Percentiles rank a stretch among this genome's conserved stretches.
Conservation (phyloP, 2,113 vertebrate species). For the Condylura cristata region DNA sequence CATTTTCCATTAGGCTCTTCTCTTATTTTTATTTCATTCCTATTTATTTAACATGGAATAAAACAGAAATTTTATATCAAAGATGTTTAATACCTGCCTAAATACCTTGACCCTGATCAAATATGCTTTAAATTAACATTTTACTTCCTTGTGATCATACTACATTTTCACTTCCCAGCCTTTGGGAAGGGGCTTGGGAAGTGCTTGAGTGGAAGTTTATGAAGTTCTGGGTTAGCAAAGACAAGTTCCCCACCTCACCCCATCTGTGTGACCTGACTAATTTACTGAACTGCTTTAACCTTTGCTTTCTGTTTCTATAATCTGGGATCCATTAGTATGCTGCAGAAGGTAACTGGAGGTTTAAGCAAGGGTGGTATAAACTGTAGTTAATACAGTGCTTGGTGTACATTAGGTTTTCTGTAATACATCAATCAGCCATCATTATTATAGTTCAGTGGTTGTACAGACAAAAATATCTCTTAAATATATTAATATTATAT, state of each 20-base stretch:
- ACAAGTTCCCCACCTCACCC: neutral
- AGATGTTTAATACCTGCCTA: neutral
- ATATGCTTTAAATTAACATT: neutral
- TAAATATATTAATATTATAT: neutral
- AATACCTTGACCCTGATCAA: neutral
- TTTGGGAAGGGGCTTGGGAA: neutral
- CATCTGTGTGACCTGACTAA: neutral
- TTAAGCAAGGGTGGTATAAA: neutral
- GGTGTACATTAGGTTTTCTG: neutral
- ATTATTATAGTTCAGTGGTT: neutral
- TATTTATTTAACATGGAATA: neutral
- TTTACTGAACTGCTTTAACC: neutral
- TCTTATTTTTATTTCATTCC: neutral
- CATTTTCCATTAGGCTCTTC: neutral
- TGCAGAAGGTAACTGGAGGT: neutral
- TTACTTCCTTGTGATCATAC: neutral
- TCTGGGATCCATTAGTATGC: neutral
- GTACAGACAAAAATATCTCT: slow-evolving; percentile 5
- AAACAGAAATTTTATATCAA: neutral
- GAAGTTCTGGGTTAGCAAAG: neutral
- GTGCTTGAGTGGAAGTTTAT: neutral
- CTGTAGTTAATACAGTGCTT: neutral
- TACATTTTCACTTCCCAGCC: neutral
- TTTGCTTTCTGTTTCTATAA: neutral
- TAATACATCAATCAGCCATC: neutral